A percentile compares a stretch with the other conserved stretches of the same genome.
These are phyloP conservation scores for Anoura caudifer DNA, from an alignment of 2,113 vertebrate genomes.

Conservation along the genomic window DNA sequence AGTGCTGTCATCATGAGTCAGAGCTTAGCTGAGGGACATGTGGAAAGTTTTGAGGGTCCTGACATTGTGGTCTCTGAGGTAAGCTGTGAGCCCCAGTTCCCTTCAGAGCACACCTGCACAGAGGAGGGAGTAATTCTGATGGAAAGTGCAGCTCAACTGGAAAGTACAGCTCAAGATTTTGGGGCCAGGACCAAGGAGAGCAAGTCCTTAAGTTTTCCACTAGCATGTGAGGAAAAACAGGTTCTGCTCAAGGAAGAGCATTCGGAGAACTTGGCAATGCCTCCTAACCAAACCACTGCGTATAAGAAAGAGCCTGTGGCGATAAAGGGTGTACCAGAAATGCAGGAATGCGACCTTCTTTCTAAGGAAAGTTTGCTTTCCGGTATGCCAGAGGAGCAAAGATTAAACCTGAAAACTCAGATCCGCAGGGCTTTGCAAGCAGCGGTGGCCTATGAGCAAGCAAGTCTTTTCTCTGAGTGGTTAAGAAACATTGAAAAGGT, in stretches of 20 bases:
- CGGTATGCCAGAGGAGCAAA: constrained; percentile 75
- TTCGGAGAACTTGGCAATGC: constrained; percentile 51
- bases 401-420: constrained; percentile 81
- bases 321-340: constrained; percentile 73
- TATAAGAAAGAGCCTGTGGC: constrained; percentile 74
- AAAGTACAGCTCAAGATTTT: constrained; percentile 83
- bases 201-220: constrained; percentile 82
- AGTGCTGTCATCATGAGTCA: constrained; percentile 77
- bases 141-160: constrained; percentile 79
- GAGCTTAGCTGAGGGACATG: constrained; percentile 76
- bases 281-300: constrained; percentile 53
- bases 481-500: constrained; percentile 79
- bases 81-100: constrained; percentile 79
- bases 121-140: constrained; percentile 79
- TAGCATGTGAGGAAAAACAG: constrained; percentile 85
- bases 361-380: constrained; percentile 83
- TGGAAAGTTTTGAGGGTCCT: constrained; percentile 70
- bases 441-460: constrained; percentile 83
- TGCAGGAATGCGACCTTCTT: constrained; percentile 75
- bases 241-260: constrained; percentile 79
- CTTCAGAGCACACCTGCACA: constrained; percentile 75
- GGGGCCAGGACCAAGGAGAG: constrained; percentile 84
- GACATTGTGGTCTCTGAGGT: constrained; percentile 68
- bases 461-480: constrained; percentile 83
- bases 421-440: constrained; percentile 83